Evolutionary conservation across 1,140 invertebrate genomes (phyloP), one percentile per base, ranked within the genome.

Genomic region (Apis dorsata): DNA sequence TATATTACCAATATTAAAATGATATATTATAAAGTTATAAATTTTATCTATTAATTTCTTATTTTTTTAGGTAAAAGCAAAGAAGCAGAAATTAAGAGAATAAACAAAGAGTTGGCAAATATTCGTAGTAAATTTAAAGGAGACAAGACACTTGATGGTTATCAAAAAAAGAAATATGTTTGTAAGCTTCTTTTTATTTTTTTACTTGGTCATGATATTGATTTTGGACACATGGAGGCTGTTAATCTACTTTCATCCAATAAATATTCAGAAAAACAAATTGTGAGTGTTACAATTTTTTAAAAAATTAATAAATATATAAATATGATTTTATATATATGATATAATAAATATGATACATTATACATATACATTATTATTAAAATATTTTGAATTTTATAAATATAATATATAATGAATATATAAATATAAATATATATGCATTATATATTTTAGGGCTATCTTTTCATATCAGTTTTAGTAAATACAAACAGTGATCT

Each of bases 91-190:
- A 97, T 99, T 86, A 99, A 99, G 94, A 96, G 99, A 93, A 99
- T 99, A 93, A 99, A 99, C 93, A 99, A 99, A 94, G 99, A 99
- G 95, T 94, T 99, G 90, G 99, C 99, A 66, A 99, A 99, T 94
- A 99, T 99, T 93, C 95, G 99, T 86, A 99, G 99, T 91, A 99
- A 99, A 95, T 99, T 99, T 93, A 99, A 99, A 97, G 99, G 99
- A 79, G 99, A 99, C 94, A 99, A 99, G 95, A 99, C 99, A 57
- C 94, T 99, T 59, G 99, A 99, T 95, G 99, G 99, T 28, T 99
- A 99, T 94, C 99, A 99, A 93, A 99, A 99, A 95, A 99, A 99
- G 95, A 99, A 99, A 95, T 99, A 99, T 96, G 99, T 99, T 59
- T 99, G 99, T 95, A 99, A 99, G 94, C 95, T 99, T 80, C 95